Base-by-base conservation (phyloP, 2,797 vertebrate genomes). In the Gallinago solitaria region DNA sequence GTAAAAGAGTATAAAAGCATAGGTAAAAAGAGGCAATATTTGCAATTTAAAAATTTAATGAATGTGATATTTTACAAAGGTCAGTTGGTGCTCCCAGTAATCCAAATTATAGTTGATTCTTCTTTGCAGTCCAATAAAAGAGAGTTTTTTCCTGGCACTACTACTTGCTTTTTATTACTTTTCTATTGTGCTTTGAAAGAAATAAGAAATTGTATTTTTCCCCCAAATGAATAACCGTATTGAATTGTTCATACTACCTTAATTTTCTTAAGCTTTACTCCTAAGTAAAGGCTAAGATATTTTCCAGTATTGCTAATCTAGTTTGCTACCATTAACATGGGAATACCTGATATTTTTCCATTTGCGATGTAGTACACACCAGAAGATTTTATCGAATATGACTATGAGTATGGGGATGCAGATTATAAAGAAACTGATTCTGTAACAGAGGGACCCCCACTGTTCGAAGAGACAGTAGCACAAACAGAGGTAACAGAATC, bases 351-450 rank as follows among this genome's bases (percentile, higher is more conserved):
- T 96, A 97, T 98, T 98, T 98, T 97, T 98, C 95, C 96, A 94
- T 98, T 98, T 98, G 95, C 97, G 88, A 98, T 98, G 93, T 98
- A 99, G 99, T 99, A 99, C 97, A 96, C 98, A 97, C 98, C 99
- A 96, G 98, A 99, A 98, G 99, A 99, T 97, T 97, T 98, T 98
- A 93, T 98, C 95, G 98, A 99, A 87, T 99, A 99, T 98, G 98
- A 98, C 97, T 99, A 99, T 99, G 99, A 99, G 97, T 99, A 99
- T 98, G 98, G 98, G 98, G 99, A 99, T 96, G 98, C 98, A 98
- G 98, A 98, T 90, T 96, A 98, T 97, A 98, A 98, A 97, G 98
- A 99, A 90, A 98, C 98, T 98, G 98, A 98, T 83, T 98, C 83
- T 98, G 89, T 98, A 96, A 98, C 98, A 98, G 98, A 98, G 94